phyloP scores from a whole-genome alignment of 2,797 vertebrate genomes.

The Aphelocoma californica region DNA sequence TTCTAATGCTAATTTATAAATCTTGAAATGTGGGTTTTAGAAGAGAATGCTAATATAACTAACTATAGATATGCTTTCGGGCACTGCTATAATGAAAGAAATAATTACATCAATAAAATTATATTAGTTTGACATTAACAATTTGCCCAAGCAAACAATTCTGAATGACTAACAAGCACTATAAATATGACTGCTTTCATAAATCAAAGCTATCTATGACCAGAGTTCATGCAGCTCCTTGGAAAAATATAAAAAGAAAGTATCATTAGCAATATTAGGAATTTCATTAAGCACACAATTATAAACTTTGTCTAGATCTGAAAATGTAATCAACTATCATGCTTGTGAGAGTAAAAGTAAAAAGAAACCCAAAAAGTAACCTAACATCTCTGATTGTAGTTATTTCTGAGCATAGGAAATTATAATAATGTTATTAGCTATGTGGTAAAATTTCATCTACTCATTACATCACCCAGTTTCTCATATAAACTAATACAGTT shows the following conservation, averaged over 20 bases:
- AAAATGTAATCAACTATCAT: not conserved
- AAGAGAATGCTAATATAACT: constrained; percentile 13
- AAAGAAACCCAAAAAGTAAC: not conserved
- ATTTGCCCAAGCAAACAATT: constrained; percentile 63
- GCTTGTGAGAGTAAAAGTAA: not conserved
- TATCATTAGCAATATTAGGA: constrained; percentile 1
- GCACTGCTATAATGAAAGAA: constrained; percentile 55
- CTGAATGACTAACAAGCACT: constrained; percentile 50
- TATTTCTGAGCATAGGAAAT: not conserved
- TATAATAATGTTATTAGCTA: not conserved
- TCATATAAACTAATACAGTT: not conserved
- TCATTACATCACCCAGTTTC: not conserved
- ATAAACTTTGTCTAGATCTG: not conserved
- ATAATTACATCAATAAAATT: constrained; percentile 69
- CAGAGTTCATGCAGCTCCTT: not conserved
- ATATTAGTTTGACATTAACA: constrained; percentile 64
- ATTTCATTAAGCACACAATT: constrained; percentile 37
- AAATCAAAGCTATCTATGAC: constrained; percentile 46
- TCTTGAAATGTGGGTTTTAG: not conserved
- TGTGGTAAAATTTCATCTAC: not conserved
- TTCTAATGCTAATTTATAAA: constrained; percentile 45
- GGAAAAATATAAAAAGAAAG: constrained; percentile 4
- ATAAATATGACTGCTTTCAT: constrained; percentile 50
- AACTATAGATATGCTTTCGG: constrained; percentile 27
- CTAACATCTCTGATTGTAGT: not conserved